Percentiles rank a stretch among this genome's conserved stretches.
Evolutionary conservation across 2,113 vertebrate genomes (phyloP).

Genomic region (Perca schrenkii): DNA sequence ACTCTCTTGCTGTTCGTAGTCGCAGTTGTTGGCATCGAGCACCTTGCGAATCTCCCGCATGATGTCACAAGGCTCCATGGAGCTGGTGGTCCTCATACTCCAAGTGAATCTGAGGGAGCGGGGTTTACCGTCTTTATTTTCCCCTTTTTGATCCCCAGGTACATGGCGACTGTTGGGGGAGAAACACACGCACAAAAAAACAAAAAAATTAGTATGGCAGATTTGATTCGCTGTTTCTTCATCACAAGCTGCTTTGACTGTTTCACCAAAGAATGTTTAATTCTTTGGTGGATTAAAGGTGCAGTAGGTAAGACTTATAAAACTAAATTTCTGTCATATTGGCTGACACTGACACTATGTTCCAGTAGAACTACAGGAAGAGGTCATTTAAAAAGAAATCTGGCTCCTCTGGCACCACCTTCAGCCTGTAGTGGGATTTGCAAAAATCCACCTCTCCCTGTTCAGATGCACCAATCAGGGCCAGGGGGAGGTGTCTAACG

Average conservation of each 20-base stretch:
- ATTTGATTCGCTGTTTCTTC: not conserved
- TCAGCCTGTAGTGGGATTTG: too few relatives aligned
- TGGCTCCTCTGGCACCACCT: too few relatives aligned
- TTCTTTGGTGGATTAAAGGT: not conserved
- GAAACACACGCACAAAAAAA: not conserved
- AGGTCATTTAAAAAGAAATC: too few relatives aligned
- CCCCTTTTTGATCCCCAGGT: conserved; percentile 96
- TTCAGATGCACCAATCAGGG: too few relatives aligned
- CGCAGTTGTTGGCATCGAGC: conserved; percentile 97
- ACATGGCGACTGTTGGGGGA: conserved; percentile 93
- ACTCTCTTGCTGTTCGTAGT: conserved; percentile 96
- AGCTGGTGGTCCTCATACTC: conserved; percentile 99
- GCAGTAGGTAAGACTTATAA: too few relatives aligned
- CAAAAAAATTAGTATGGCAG: rapidly evolving
- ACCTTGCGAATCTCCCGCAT: conserved; percentile 98
- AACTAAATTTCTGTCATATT: too few relatives aligned
- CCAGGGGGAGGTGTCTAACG: too few relatives aligned
- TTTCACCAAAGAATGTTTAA: not conserved
- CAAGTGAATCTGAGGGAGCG: conserved; percentile 98
- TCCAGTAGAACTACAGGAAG: too few relatives aligned
- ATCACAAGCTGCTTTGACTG: not conserved
- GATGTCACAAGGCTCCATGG: conserved; percentile 97
- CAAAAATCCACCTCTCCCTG: too few relatives aligned
- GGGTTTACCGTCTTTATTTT: conserved; percentile 95
- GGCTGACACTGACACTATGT: too few relatives aligned